Base-by-base conservation (phyloP, 2,888 invertebrate genomes). In the Drosophila differens region DNA sequence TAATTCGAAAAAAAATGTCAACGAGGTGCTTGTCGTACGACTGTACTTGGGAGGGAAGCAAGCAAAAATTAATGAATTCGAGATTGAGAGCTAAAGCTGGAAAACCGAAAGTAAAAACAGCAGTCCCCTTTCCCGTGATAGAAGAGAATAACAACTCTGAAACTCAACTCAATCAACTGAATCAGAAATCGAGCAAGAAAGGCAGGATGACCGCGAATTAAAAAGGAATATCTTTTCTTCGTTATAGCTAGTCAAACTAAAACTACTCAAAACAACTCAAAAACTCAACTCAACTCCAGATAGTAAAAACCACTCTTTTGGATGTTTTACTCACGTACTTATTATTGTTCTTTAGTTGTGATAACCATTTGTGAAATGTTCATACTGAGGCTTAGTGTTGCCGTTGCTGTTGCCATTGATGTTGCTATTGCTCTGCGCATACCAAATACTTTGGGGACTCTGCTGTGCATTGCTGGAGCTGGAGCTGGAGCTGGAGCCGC, bases 391-490 rank as follows among this genome's bases (percentile, higher is more conserved):
- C 1, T 47, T 47, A 0, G 76, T 89, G 51, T 74, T 62, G 3
- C 52, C 71, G 19, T 67, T 77, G 14, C 59, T 67, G 54, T 70
- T 82, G 12, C 61, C 72, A 37, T 67, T 80, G 61, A 53, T 65
- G 54, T 70, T 82, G 49, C 59, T 60, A 16, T 60, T 57, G 54
- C 65, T 63, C 28, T 81, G 89, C 12, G 84, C 47, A 54, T 75
- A 89, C 88, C 88, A 88, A 61, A 89, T 39, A 53, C 63, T 75
- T 12, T 73, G 77, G 5, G 90, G 90, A 25, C 35, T 69, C 25
- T 77, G 76, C 0, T 49, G 10, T 5, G 68, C 22, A 4, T 33
- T 32, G 7, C 52, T 44, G 6, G 44, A 69, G 3, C 89, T 32
- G 1, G 84, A 64, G 7, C 52, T 44, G 6, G 44, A 69, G 3